Base-by-base conservation (phyloP, 1,140 invertebrate genomes). In the Stegodyphus dumicola region DNA sequence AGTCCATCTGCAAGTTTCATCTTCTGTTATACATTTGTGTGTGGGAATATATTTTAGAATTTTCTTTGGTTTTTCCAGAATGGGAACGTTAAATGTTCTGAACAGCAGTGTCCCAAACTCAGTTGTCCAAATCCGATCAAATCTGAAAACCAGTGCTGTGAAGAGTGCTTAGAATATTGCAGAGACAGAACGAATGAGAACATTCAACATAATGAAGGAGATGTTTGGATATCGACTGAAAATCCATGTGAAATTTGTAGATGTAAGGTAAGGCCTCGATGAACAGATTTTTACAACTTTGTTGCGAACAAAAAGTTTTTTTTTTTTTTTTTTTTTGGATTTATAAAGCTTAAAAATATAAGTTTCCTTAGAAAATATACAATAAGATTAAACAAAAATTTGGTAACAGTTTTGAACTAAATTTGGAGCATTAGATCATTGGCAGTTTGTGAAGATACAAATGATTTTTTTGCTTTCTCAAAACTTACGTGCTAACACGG, bases 201-300 rank as follows among this genome's bases (percentile, higher is more conserved):
- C 13, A 76, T 18, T n/a, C 54, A 66, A 48, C 18, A 79, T 33
- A 54, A 76, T 7, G 69, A 83, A 77, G 94, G 92, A 87, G 93
- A 90, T 53, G 54, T 65, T 51, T 87, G 86, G 86, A 48, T 92
- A 88, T 92, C 93, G 77, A 91, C 93, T 73, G 90, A 93, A 88
- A 93, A 94, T 90, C 92, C 93, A 76, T 95, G 94, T 91, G 93
- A 93, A 87, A 92, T 93, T 80, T 95, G 94, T 92, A 93, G 93
- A 91, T 95, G 94, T 91, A 94, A 94, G 93, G 94, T 95, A 92
- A 92, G 92, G 9, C 15, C 15, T 60, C 56, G 56, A 15, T 60
- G 9, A 15, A 9, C 15, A 60, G 15, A 15, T 60, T 60, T 60
- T 60, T 60, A 2, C 33, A 69, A 15, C 5, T 33, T 13, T n/a